These are phyloP conservation scores for Drosophila malerkotliana DNA, from an alignment of 1,140 invertebrate species.

Conservation along the genomic window DNA sequence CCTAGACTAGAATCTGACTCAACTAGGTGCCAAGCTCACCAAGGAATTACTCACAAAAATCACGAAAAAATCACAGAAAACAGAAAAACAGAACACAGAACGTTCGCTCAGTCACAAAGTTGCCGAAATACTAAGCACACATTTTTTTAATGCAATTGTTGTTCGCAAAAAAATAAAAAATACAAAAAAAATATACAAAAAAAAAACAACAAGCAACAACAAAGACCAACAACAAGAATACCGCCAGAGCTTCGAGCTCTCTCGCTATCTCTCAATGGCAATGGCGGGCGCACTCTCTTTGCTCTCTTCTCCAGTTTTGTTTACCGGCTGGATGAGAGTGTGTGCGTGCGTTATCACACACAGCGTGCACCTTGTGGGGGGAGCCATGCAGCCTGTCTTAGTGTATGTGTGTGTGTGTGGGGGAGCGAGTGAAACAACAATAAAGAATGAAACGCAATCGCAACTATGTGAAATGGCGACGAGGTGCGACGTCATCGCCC, in stretches of 20 bases:
- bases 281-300: conserved; percentile 31
- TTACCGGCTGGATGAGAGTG: conserved; percentile 57
- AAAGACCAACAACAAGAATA: conserved; percentile 27
- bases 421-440: conserved; percentile 25
- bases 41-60: conserved; percentile 50
- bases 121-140: conserved; percentile 78
- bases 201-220: conserved; percentile 34
- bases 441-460: conserved; percentile 55
- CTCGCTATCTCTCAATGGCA: conserved; percentile 22
- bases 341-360: conserved; percentile 60
- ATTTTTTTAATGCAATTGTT: conserved; percentile 77
- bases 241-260: conserved; percentile 24
- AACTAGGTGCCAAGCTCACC: too few species aligned
- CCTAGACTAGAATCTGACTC: background rate
- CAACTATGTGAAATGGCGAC: conserved; percentile 69
- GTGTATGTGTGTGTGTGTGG: conserved; percentile 6
- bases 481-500: conserved; percentile 66
- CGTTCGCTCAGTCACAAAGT: conserved; percentile 77
- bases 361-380: conserved; percentile 56
- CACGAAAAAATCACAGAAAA: conserved; percentile 41
- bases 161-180: conserved; percentile 31
- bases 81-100: conserved; percentile 59
- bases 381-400: background rate
- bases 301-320: conserved; percentile 52
- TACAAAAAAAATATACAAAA: background rate